These are phyloP conservation scores for Cuculus canorus DNA, from an alignment of 2,797 vertebrate species.

Conservation along the genomic window DNA sequence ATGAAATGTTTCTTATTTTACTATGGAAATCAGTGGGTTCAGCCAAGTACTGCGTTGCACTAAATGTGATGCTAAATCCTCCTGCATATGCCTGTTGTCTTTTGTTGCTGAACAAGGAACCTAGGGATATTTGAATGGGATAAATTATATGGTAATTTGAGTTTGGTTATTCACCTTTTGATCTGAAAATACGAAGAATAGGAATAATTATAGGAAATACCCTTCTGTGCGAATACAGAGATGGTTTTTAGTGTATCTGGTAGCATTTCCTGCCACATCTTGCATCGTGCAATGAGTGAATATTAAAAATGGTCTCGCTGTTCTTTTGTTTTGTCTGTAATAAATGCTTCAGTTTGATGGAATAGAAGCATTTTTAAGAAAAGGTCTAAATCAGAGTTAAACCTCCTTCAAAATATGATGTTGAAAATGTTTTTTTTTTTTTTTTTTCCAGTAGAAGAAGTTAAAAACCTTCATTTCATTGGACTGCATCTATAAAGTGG, in stretches of 20 bases:
- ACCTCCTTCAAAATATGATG: background rate
- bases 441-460: background rate
- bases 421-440: background rate
- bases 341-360: background rate
- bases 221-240: background rate
- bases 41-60: fast-evolving
- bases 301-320: background rate
- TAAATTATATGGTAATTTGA: background rate
- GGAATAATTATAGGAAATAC: background rate
- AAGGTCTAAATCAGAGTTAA: background rate
- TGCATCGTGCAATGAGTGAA: background rate
- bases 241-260: background rate
- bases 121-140: background rate
- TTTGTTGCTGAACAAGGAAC: background rate
- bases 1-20: background rate
- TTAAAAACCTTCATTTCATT: background rate
- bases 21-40: background rate
- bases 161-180: background rate
- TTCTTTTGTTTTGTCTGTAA: background rate
- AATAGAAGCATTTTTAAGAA: background rate
- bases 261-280: background rate
- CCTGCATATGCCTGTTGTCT: background rate
- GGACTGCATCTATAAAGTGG: background rate
- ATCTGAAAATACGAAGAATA: background rate
- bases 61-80: background rate